phyloP scores from a whole-genome alignment of 2,113 vertebrate genomes.

The Corythaeola cristata region DNA sequence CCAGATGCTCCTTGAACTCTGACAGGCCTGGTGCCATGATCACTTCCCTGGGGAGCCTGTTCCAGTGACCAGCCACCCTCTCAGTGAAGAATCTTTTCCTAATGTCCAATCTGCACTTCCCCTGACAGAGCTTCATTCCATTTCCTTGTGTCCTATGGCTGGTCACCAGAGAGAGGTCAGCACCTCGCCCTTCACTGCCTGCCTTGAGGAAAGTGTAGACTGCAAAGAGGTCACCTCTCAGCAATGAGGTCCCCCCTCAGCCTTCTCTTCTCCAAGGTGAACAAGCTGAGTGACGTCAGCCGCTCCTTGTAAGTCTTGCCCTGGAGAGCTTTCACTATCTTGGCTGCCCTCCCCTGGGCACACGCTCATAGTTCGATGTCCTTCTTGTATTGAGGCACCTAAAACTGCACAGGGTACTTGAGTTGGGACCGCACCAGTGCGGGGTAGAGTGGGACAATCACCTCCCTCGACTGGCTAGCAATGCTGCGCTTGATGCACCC shows the following conservation, averaged over 20 bases:
- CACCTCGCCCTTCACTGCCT: not conserved
- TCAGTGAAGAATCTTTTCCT: not conserved
- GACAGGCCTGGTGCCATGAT: not conserved
- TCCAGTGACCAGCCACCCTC: not conserved
- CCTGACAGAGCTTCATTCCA: not conserved
- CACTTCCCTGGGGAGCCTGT: not conserved
- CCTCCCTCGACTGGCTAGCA: accelerated
- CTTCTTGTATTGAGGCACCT: too few species aligned
- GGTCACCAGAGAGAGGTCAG: not conserved
- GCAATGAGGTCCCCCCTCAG: too few species aligned
- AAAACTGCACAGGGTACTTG: too few species aligned
- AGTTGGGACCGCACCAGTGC: not conserved
- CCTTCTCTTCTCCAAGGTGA: too few species aligned
- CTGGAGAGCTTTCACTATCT: too few species aligned
- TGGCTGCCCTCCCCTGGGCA: too few species aligned
- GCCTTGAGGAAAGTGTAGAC: not conserved
- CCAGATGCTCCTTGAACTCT: not conserved
- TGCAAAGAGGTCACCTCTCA: too few species aligned
- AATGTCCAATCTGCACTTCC: not conserved
- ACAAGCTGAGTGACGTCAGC: too few species aligned
- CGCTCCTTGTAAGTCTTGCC: too few species aligned
- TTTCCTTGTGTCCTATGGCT: not conserved
- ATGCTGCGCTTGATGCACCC: too few species aligned
- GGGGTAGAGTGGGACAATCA: not conserved
- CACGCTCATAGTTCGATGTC: too few species aligned